A percentile compares a stretch with the other conserved stretches of the same genome.
These are phyloP conservation scores for Monopterus albus DNA, from an alignment of 2,113 vertebrate species.

Conservation along the genomic window DNA sequence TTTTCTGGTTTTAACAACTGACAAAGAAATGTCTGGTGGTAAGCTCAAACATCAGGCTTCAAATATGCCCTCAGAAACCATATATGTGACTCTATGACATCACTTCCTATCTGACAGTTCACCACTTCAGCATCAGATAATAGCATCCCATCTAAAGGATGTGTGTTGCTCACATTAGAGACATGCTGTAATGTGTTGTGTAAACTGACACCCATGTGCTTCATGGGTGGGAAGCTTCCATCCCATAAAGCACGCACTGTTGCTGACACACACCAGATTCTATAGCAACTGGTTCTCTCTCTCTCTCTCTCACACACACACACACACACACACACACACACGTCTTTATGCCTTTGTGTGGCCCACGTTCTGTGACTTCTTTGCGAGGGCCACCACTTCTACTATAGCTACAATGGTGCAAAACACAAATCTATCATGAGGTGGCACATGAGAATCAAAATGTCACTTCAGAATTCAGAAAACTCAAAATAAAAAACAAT, in stretches of 20 bases:
- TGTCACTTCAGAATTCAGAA: no score
- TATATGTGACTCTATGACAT: neutral
- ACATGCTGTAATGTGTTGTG: constrained; percentile 57
- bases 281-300: no score
- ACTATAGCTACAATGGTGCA: no score
- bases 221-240: constrained; percentile 55
- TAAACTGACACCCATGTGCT: constrained; percentile 53
- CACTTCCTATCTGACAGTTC: constrained; percentile 30
- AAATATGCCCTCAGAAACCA: neutral
- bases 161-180: constrained; percentile 37
- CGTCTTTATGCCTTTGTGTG: no score
- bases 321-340: neutral
- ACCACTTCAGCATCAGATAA: constrained; percentile 43
- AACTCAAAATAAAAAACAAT: no score
- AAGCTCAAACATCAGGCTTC: constrained; percentile 9
- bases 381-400: no score
- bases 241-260: constrained; percentile 28
- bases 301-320: no score
- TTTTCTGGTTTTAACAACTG: neutral
- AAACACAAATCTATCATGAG: no score
- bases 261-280: constrained; percentile 27
- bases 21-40: no score
- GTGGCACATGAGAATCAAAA: no score
- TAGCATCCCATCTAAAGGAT: constrained; percentile 16
- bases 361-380: no score